Evolutionary conservation across 2,113 vertebrate species (phyloP).

Genomic region (Semnopithecus entellus): DNA sequence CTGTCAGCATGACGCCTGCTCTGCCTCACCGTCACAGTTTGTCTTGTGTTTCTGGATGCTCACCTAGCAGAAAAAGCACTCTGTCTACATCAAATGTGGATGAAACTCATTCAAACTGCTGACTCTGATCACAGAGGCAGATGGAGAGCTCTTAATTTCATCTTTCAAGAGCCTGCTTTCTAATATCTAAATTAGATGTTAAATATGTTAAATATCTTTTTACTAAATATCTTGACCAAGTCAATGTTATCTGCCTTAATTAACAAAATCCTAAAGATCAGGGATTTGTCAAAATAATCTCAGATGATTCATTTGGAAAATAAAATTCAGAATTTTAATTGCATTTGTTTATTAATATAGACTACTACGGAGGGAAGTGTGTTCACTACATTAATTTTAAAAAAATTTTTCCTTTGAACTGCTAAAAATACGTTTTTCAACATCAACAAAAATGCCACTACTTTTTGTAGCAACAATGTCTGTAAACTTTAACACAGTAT

Average conservation of each 20-base stretch:
- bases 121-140: neutral
- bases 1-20: neutral
- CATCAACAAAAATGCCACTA: neutral
- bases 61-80: neutral
- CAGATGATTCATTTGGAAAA: neutral
- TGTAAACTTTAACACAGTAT: neutral
- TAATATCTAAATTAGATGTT: neutral
- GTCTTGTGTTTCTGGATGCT: neutral
- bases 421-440: neutral
- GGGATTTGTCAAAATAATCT: neutral
- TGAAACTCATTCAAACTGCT: neutral
- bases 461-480: neutral
- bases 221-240: neutral
- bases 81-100: neutral
- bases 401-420: neutral
- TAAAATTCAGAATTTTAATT: neutral
- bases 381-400: neutral
- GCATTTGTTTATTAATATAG: neutral
- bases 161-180: neutral
- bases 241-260: neutral
- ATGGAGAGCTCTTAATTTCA: neutral
- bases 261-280: neutral
- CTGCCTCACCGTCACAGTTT: neutral
- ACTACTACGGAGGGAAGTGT: neutral
- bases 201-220: neutral